These are phyloP conservation scores for Chymomyza fuscimana DNA, from an alignment of 2,888 invertebrate genomes.

Conservation along the genomic window DNA sequence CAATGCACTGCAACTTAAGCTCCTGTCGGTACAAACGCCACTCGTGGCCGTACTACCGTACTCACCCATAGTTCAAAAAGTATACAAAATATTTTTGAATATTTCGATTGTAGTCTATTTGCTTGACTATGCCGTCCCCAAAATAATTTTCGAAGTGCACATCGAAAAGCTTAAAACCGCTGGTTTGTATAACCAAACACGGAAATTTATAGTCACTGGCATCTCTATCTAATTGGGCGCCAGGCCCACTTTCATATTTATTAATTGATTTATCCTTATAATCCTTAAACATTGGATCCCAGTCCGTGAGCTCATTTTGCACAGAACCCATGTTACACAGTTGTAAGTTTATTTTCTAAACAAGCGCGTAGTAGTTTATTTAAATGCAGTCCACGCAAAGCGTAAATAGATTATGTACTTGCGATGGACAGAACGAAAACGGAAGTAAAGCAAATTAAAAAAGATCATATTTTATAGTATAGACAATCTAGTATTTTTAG, in stretches of 20 bases:
- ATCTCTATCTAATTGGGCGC: background rate
- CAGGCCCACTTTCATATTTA: conserved; percentile 26
- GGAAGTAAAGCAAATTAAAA: too few species aligned
- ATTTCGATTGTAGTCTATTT: too few species aligned
- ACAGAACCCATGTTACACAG: background rate
- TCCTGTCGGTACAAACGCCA: too few species aligned
- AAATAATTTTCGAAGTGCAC: conserved; percentile 37
- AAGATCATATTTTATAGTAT: too few species aligned
- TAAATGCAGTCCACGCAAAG: background rate
- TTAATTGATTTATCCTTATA: conserved; percentile 23
- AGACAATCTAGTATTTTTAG: too few species aligned
- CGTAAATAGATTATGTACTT: conserved; percentile 2
- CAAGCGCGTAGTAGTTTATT: background rate
- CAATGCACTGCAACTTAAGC: background rate
- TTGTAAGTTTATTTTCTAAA: conserved; percentile 30
- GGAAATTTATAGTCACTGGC: conserved; percentile 32
- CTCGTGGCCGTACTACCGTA: background rate
- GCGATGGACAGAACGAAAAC: too few species aligned
- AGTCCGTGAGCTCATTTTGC: conserved; percentile 19
- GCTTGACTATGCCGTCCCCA: conserved; percentile 27
- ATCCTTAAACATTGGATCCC: conserved; percentile 44
- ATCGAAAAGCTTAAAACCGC: conserved; percentile 18
- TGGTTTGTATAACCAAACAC: conserved; percentile 37
- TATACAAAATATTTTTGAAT: conserved; percentile 35
- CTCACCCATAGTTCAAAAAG: conserved; percentile 49